Base-by-base conservation (phyloP, 2,888 invertebrate genomes). In the Erebia palarica region DNA sequence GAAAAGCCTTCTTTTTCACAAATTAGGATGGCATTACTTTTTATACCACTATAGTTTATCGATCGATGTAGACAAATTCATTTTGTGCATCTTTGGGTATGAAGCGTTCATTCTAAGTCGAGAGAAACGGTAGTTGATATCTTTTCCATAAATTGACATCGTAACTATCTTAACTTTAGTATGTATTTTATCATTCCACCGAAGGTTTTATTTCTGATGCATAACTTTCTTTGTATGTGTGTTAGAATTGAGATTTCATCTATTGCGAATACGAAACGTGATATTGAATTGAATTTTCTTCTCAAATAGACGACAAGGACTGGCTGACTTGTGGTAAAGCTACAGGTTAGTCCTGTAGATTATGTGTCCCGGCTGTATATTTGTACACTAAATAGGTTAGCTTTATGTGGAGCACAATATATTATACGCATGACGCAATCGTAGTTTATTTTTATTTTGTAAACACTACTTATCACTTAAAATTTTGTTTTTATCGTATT, bases 281-380 rank as follows among this genome's bases (percentile, higher is more conserved):
- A 64, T 73, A 69, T 71, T 73, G 73, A 69, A 73, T 57, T 71
- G 58, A 44, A 71, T 75, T 73, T 73, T 76, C 81, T 84, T 82
- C 75, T 82, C 81, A 80, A 86, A 83, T 88, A 93, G 92, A 93
- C 87, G 93, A 93, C 92, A 92, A 93, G 91, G 93, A 93, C 84
- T 93, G 93, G 92, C 85, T 92, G 89, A 89, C 86, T 91, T 92
- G 91, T 90, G 92, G 92, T 85, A 93, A 92, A 90, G 87, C 86
- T 80, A 87, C 91, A 92, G 93, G 93, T 93, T 90, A 92, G 93
- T 92, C 87, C 86, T 86, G 83, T 86, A 83, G 74, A 53, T 47
- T 61, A 21, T 36, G 49, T 67, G 67, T 59, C 68, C 42, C 36
- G 7, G 36, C n/a, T 68, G 60, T 60, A 42, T 68, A n/a, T 18